Conservation (phyloP, 2,797 vertebrate genomes). For the Alauda arvensis region DNA sequence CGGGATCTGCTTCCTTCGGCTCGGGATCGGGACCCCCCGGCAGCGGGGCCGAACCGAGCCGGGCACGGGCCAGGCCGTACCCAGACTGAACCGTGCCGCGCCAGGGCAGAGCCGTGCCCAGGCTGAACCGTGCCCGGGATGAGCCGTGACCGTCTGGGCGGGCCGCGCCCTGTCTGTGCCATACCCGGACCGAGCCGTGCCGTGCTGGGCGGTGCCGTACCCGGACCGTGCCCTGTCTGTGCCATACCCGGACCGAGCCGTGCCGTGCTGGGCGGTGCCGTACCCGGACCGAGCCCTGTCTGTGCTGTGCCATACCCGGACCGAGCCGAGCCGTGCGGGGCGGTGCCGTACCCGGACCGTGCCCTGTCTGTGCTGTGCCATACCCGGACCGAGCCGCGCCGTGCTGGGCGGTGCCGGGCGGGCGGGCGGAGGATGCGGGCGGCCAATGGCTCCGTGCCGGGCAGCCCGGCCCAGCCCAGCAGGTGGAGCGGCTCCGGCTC, state of each 20-base stretch:
- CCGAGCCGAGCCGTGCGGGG: background rate
- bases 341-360: too few species aligned
- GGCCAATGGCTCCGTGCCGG: background rate
- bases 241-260: too few species aligned
- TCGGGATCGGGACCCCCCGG: background rate
- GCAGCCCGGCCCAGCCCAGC: background rate
- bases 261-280: background rate
- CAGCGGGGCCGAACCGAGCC: background rate
- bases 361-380: background rate
- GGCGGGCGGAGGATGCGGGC: background rate
- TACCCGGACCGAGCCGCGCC: background rate
- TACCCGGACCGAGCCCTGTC: background rate
- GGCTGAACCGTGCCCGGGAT: background rate
- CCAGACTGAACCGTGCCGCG: background rate
- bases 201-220: background rate
- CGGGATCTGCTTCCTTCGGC: background rate
- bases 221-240: background rate
- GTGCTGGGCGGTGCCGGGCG: background rate
- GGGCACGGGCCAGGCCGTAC: background rate
- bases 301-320: background rate
- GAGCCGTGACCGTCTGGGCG: background rate
- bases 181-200: too few species aligned
- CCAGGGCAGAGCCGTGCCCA: background rate
- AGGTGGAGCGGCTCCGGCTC: background rate
- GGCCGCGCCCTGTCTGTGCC: background rate